A percentile compares a stretch with the other conserved stretches of the same genome.
phyloP scores from a whole-genome alignment of 2,113 vertebrate species.

The Platycercus adscitus region DNA sequence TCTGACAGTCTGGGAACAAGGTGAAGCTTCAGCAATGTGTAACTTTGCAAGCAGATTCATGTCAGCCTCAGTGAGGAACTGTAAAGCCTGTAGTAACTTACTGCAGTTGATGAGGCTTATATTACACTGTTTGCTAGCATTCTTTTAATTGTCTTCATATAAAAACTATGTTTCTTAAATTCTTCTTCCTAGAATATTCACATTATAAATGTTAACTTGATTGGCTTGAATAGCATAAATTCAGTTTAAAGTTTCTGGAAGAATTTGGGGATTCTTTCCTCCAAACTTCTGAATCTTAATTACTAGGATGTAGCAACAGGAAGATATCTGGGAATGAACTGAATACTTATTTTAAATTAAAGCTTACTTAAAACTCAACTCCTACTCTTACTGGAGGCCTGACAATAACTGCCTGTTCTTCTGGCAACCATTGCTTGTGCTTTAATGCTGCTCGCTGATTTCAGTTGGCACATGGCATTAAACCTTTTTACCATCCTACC shows the following conservation, averaged over 20 bases:
- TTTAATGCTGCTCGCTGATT: neutral
- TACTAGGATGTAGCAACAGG: neutral
- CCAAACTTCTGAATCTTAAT: neutral
- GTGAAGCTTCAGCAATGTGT: accelerated
- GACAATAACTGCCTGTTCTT: neutral
- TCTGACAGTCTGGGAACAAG: neutral
- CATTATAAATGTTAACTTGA: neutral
- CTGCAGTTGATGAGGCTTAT: neutral
- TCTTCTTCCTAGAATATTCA: neutral
- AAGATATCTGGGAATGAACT: neutral
- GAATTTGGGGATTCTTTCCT: neutral
- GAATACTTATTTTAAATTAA: neutral
- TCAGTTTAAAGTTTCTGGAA: neutral
- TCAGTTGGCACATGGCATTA: neutral
- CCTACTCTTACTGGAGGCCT: neutral
- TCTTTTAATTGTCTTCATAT: neutral
- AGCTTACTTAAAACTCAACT: neutral
- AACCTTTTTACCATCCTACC: neutral
- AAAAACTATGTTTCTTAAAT: neutral
- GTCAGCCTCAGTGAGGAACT: neutral
- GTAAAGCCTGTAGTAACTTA: neutral
- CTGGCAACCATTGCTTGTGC: neutral
- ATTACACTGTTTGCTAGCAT: neutral
- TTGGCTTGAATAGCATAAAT: neutral
- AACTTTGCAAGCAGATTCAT: neutral